Evolutionary conservation across 2,797 vertebrate species (phyloP), one percentile per base, ranked within the genome.

Genomic region (Rousettus madagascariensis): DNA sequence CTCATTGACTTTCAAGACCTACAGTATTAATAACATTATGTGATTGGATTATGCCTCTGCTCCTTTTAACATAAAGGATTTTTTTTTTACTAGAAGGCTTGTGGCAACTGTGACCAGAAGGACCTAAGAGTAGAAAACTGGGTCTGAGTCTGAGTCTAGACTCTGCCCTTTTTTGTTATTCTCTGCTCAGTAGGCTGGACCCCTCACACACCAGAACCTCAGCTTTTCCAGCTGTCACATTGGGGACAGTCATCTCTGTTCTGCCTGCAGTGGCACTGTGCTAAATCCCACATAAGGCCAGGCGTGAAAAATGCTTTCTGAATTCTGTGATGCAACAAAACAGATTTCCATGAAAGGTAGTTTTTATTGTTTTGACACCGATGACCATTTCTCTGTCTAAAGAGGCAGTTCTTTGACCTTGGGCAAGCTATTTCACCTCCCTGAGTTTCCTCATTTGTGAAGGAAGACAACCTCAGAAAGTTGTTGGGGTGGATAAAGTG

Each of bases 401-500:
- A 53, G 49, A 79, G 46, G 69, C 63, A 71, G 33, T n/a, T 22
- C 0, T 17, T 28, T 75, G 86, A 89, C 83, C 33, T 43, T 28
- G 86, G 16, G 12, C 43, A 75, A 91, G 33, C 61, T 28, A 0
- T 49, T 91, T 72, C 55, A 26, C 86, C 24, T 78, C 75, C 83
- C 59, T 59, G 83, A 86, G 11, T 65, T 92, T 92, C 75, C 55
- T 85, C 33, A 12, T 75, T 82, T 80, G 82, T 89, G 65, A 91
- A 17, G 53, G 74, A 55, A 33, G 20, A 28, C 33, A 66, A 53
- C 80, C 51, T 66, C 22, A 49, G 30, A 90, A 38, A 46, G 38
- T 71, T 46, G 19, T 20, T 16, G 49, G 8, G 38, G 38, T 4
- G 30, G 19, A 41, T 63, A 55, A 38, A 59, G 26, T 38, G 19